Percentiles rank a stretch among this genome's conserved stretches.
These are phyloP conservation scores for Neoseiulus cucumeris DNA, from an alignment of 1,140 invertebrate genomes.

Conservation along the genomic window DNA sequence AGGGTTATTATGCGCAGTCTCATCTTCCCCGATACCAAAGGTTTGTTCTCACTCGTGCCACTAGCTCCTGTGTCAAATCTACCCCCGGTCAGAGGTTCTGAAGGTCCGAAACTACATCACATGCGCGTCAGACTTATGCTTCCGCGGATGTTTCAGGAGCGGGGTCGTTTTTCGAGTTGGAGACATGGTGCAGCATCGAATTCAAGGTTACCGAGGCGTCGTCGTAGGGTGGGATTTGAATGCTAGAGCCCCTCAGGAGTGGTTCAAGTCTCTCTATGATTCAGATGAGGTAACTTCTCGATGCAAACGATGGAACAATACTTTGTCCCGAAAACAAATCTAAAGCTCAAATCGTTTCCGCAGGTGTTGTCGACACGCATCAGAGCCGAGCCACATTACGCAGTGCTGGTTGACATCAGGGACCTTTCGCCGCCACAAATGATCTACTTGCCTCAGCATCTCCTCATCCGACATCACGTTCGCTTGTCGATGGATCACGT, in stretches of 20 bases:
- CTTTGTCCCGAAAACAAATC: too few relatives aligned
- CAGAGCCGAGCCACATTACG: conserved; percentile 28
- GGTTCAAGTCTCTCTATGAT: conserved; percentile 23
- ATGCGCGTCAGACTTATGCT: too few relatives aligned
- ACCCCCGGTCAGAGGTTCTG: too few relatives aligned
- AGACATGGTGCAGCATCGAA: conserved; percentile 34
- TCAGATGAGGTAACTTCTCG: conserved; percentile 12
- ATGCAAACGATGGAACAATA: too few relatives aligned
- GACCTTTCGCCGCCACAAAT: conserved; percentile 25
- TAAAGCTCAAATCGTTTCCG: too few relatives aligned
- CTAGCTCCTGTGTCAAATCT: too few relatives aligned
- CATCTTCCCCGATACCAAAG: not conserved
- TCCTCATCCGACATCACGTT: not conserved
- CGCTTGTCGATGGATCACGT: not conserved
- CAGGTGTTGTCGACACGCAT: conserved; percentile 15
- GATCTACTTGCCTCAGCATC: conserved; percentile 27
- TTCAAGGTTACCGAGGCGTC: conserved; percentile 32
- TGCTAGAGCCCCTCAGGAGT: conserved; percentile 25
- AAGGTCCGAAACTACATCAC: too few relatives aligned
- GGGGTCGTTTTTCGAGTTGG: conserved; percentile 32
- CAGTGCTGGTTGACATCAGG: conserved; percentile 27
- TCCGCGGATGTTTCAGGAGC: not conserved
- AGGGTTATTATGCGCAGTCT: conserved; percentile 24
- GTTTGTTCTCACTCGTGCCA: conserved; percentile 24
- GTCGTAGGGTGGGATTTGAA: conserved; percentile 36